Evolutionary conservation across 2,888 invertebrate species (phyloP), one percentile per base, ranked within the genome.

Genomic region (Meganola albula): DNA sequence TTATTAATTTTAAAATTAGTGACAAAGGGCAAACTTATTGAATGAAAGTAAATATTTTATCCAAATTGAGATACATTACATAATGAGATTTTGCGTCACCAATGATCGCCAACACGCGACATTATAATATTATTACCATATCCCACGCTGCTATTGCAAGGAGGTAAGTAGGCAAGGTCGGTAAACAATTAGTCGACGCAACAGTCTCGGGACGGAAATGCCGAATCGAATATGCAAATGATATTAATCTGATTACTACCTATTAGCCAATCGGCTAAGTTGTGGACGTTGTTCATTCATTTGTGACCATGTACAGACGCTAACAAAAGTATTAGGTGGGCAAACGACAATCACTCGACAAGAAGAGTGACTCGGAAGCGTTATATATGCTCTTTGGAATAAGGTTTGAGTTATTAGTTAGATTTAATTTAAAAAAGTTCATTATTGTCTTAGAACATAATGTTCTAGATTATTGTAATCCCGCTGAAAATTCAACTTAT

Each of bases 181-280:
- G 53, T 57, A 64, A 67, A 74, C 66, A 69, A 74, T 71, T 68
- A 70, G 64, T 61, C 54, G 53, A n/a, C 58, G 47, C 53, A 49
- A 58, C 55, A 61, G 58, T 49, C 58, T 58, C 62, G 52, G 38
- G 57, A 66, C 82, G 82, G 83, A 83, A 83, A 84, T 68, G 70
- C 71, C 74, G 74, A 73, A 72, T 70, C 66, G 63, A 73, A 75
- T 75, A 83, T 80, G 78, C 73, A 74, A 80, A 82, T 77, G 44
- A 43, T 53, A 71, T 70, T 63, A 53, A 66, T 72, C 60, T 50
- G 60, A 67, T 67, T 65, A 59, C 56, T 53, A 47, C 44, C 61
- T 55, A 65, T 62, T 63, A 62, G 60, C 53, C 58, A 63, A 61
- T 59, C 56, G 56, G 52, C 47, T 60, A 58, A 59, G 56, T 57